Evolutionary conservation across 2,797 vertebrate genomes (phyloP), one percentile per base, ranked within the genome.

Genomic region (Gephyroberyx darwinii): DNA sequence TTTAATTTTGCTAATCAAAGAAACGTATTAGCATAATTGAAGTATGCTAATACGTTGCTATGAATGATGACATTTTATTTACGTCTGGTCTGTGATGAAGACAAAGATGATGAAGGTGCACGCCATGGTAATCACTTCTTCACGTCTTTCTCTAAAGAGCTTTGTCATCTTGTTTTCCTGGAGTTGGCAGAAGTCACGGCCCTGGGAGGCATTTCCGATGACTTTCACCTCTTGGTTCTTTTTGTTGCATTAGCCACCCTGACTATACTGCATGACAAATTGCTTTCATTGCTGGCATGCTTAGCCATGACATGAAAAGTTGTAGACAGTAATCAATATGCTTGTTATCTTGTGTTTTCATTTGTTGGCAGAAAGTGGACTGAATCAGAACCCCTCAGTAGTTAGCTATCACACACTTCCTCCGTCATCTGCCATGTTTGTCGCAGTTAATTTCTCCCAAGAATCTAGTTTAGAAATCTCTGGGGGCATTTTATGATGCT

Each of bases 1-100:
- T 75, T 81, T 65, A 69, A 84, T 82, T 26, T 84, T 74, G 19
- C 69, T 77, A 78, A 86, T 89, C 81, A 87, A 80, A 81, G 19
- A 81, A 71, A 71, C 63, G 45, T 37, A 75, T 82, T 57, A 84
- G 51, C 77, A 80, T 85, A 75, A 80, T 73, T 80, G 35, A 76
- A 71, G 61, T 53, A 65, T 3, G 26, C 4, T 26, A 26, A 26
- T 26, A 26, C 26, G 1, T 71, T 4, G 5, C 63, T 66, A 17
- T 66, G 69, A 61, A 56, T 84, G 80, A 82, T 85, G 83, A 81
- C 81, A 86, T 82, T 86, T 84, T 83, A 82, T 87, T 83, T 82
- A 85, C 78, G 70, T 76, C 53, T 53, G 48, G 48, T 62, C 43
- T 76, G 41, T 66, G n/a, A 47, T 54, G 26, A 26, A 26, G 26